Base-by-base conservation (phyloP, 1,140 invertebrate genomes). In the Platorchestia sp. region DNA sequence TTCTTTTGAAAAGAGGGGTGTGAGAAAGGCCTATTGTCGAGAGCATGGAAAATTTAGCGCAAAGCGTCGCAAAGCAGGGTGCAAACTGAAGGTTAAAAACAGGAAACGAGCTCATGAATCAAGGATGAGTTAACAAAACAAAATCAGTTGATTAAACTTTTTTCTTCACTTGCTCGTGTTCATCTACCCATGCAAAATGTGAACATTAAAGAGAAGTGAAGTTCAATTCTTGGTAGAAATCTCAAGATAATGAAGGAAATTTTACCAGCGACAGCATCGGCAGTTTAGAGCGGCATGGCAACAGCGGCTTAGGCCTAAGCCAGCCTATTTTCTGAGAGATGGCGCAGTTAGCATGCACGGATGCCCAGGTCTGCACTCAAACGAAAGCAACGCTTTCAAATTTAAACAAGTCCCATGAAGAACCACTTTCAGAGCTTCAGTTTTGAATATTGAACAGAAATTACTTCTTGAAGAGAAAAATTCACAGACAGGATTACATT, bases 291-390 rank as follows among this genome's bases (percentile, higher is more conserved):
- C 5, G 87, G 87, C 87, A 41, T 89, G 43, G 87, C 43, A 89
- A 89, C 87, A 89, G 59, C 47, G 36, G 87, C 36, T 89, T 89
- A 89, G 87, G 87, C 87, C 87, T 89, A 89, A 42, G 87, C 87
- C 14, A 1, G n/a, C 41, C 27, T 5, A 36, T 41, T 41, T 42
- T 5, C 86, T 86, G 40, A 41, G 41, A 42, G 87, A 41, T 36
- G n/a, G 5, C 27, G 7, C 42, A 89, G 43, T 89, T 89, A 42
- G 41, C 10, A 44, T 42, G 87, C 87, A 42, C 87, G 87, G 87
- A 7, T 19, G 59, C 59, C 27, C 59, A 42, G 10, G 53, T 14
- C 53, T 75, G 53, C 36, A 14, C 14, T 36, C 36, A 75, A 16
- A 36, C 53, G 36, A 36, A 36, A 14, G 53, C 14, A 16, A 16